Evolutionary conservation across 2,113 vertebrate species (phyloP).

Genomic region (Salvelinus fontinalis): DNA sequence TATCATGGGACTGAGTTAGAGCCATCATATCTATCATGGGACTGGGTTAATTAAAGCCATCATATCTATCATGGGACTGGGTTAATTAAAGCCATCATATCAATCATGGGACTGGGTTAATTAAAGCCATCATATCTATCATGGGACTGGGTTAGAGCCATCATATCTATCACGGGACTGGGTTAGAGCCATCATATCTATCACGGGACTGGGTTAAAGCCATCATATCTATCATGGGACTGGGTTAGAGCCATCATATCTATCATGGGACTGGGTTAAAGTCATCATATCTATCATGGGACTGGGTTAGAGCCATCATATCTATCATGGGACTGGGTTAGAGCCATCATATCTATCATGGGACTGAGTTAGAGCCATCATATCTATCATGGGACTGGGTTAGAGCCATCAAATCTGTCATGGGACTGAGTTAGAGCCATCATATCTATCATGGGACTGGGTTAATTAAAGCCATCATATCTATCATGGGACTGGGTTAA

Average conservation of each 20-base stretch:
- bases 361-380: background rate
- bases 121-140: slow-evolving; percentile 4
- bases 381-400: slow-evolving; percentile 12
- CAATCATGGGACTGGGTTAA: background rate
- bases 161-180: slow-evolving; percentile 11
- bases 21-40: slow-evolving; percentile 7
- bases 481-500: too few species aligned
- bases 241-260: background rate
- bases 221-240: background rate
- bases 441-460: slow-evolving; percentile 7
- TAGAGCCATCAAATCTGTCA: slow-evolving; percentile 20
- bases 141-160: slow-evolving; percentile 1
- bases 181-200: slow-evolving; percentile 20
- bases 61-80: slow-evolving; percentile 7
- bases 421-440: slow-evolving; percentile 2
- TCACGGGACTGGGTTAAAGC: background rate
- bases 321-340: slow-evolving; percentile 4
- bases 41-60: background rate
- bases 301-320: background rate
- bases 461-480: too few species aligned
- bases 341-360: slow-evolving; percentile 4
- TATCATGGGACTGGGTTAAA: background rate
- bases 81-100: background rate
- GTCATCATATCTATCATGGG: slow-evolving; percentile 5
- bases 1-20: background rate